These are phyloP conservation scores for Desoria tigrina DNA, from an alignment of 2,888 invertebrate species.

Conservation along the genomic window DNA sequence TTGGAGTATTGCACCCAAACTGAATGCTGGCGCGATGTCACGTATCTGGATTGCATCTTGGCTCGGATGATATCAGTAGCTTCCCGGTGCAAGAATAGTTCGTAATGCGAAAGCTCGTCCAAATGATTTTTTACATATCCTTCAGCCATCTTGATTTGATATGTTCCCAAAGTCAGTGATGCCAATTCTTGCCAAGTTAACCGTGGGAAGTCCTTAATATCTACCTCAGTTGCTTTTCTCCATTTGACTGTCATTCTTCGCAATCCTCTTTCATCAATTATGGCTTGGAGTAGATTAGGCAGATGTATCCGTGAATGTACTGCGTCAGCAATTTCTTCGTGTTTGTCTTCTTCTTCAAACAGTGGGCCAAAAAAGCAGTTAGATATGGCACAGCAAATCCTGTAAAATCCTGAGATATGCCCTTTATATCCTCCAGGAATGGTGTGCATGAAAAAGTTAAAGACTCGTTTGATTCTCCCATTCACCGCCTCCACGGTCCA, in stretches of 20 bases:
- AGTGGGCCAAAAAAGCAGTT: too few species aligned
- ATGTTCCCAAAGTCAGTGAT: background rate
- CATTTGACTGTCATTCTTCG: background rate
- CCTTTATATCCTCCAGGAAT: too few species aligned
- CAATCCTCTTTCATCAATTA: background rate
- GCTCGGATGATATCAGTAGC: background rate
- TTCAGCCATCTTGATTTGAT: background rate
- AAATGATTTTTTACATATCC: background rate
- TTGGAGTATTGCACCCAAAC: background rate
- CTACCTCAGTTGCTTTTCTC: background rate
- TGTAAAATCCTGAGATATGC: too few species aligned
- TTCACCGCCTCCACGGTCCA: slow-evolving; percentile 14
- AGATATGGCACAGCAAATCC: too few species aligned
- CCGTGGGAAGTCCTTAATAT: background rate
- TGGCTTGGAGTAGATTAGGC: background rate
- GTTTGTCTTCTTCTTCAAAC: background rate
- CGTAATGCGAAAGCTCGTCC: background rate
- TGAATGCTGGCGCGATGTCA: background rate
- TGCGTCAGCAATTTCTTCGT: background rate
- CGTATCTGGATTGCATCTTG: background rate
- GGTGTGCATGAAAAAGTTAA: too few species aligned
- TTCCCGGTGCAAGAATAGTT: background rate
- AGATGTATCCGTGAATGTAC: background rate
- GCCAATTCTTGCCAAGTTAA: background rate
- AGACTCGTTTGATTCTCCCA: background rate